Evolutionary conservation across 2,888 invertebrate species (phyloP).

Genomic region (Tryphoninae sp.): DNA sequence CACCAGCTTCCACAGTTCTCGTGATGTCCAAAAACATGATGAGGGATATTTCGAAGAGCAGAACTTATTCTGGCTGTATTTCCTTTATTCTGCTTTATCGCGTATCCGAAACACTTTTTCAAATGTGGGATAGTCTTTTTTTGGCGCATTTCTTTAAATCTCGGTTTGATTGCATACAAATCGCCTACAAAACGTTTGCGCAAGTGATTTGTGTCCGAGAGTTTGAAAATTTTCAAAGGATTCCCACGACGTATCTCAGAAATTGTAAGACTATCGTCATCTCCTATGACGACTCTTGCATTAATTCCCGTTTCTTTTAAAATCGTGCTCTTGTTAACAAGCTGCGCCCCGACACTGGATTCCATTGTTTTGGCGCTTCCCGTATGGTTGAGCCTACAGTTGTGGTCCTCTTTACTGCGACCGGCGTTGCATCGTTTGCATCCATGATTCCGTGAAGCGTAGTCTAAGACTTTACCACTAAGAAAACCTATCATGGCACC

Average conservation of each 20-base stretch:
- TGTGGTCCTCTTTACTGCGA: slow-evolving; percentile 61
- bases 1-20: slow-evolving; percentile 66
- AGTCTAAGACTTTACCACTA: slow-evolving; percentile 64
- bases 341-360: slow-evolving; percentile 62
- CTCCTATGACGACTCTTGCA: neutral
- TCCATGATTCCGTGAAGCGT: slow-evolving; percentile 60
- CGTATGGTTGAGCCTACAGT: slow-evolving; percentile 66
- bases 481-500: slow-evolving; percentile 2
- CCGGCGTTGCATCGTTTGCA: slow-evolving; percentile 64
- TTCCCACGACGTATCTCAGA: slow-evolving; percentile 32
- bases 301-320: slow-evolving; percentile 33
- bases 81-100: slow-evolving; percentile 62
- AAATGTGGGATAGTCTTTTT: slow-evolving; percentile 51
- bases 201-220: slow-evolving; percentile 65
- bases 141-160: slow-evolving; percentile 47
- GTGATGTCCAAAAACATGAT: slow-evolving; percentile 62
- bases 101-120: slow-evolving; percentile 41
- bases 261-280: slow-evolving; percentile 1
- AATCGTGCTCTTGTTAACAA: slow-evolving; percentile 63
- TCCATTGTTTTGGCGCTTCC: slow-evolving; percentile 73
- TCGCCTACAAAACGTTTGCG: slow-evolving; percentile 62
- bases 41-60: slow-evolving; percentile 60
- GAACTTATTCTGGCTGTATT: slow-evolving; percentile 48
- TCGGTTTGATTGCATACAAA: slow-evolving; percentile 47
- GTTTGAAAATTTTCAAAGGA: slow-evolving; percentile 57